Conservation (phyloP, 2,888 invertebrate genomes). For the Vannuccia rotundouncinata region DNA sequence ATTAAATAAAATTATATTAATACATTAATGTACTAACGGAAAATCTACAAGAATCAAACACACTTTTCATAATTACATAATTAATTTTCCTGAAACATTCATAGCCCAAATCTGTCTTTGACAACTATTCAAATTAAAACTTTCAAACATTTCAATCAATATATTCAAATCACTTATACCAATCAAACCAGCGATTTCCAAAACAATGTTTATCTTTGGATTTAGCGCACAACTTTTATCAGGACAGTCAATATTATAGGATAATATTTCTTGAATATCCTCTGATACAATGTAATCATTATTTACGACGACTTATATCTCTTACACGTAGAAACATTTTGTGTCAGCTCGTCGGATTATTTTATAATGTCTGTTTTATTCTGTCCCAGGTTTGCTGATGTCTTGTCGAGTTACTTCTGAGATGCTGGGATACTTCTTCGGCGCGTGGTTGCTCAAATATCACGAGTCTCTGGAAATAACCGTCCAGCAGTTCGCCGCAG, state of each 20-base stretch:
- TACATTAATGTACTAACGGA: background rate
- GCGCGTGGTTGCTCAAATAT: constrained; percentile 21
- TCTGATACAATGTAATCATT: background rate
- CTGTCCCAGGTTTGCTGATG: constrained; percentile 32
- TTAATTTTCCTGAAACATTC: too few species aligned
- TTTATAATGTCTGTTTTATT: background rate
- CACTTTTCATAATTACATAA: background rate
- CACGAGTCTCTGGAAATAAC: constrained; percentile 32
- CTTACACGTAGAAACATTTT: too few species aligned
- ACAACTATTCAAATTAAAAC: too few species aligned
- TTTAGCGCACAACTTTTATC: too few species aligned
- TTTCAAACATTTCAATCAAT: too few species aligned
- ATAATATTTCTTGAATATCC: too few species aligned
- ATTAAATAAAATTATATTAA: background rate
- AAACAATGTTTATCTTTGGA: too few species aligned
- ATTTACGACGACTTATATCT: background rate
- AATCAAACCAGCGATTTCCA: too few species aligned
- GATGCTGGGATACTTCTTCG: constrained; percentile 36
- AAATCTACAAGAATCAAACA: background rate
- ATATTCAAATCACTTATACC: too few species aligned
- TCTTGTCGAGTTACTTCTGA: constrained; percentile 36
- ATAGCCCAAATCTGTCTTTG: too few species aligned
- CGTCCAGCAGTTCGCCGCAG: background rate
- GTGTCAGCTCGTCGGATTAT: background rate
- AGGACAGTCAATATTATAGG: too few species aligned